A percentile compares a stretch with the other conserved stretches of the same genome.
phyloP scores from a whole-genome alignment of 2,113 vertebrate genomes.

The Cettia cetti region DNA sequence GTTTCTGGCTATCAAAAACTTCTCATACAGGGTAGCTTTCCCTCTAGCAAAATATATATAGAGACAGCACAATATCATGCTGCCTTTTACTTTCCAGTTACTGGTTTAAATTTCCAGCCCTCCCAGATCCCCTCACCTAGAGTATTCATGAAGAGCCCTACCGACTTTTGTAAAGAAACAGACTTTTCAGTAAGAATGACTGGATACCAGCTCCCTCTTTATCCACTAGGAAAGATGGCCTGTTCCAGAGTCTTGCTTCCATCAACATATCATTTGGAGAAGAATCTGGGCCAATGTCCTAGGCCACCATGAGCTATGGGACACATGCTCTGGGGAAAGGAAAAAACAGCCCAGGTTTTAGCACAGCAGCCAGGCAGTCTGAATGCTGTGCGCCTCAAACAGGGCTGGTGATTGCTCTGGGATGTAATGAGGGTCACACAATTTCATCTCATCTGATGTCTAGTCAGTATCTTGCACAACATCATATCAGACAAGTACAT shows the following conservation, averaged over 20 bases:
- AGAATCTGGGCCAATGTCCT: not conserved
- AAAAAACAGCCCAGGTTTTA: not conserved
- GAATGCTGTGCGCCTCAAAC: fast-evolving
- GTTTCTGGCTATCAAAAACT: not conserved
- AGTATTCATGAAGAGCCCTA: not conserved
- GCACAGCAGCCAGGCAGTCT: not conserved
- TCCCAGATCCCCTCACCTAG: not conserved
- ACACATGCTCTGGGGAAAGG: no score
- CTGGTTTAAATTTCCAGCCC: not conserved
- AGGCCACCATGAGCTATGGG: not conserved
- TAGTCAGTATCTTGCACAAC: not conserved
- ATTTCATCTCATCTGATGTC: not conserved
- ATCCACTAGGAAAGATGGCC: not conserved
- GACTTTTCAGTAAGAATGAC: not conserved
- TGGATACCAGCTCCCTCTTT: not conserved
- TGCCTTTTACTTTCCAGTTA: not conserved
- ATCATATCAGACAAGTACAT: not conserved
- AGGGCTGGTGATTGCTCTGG: not conserved
- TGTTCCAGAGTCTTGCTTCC: not conserved
- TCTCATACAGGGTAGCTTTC: not conserved
- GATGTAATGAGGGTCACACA: not conserved
- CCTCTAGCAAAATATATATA: not conserved
- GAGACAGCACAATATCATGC: not conserved
- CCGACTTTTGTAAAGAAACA: not conserved
- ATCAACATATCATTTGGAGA: not conserved